Evolutionary conservation across 2,113 vertebrate genomes (phyloP).

Genomic region (Centrocercus urophasianus): DNA sequence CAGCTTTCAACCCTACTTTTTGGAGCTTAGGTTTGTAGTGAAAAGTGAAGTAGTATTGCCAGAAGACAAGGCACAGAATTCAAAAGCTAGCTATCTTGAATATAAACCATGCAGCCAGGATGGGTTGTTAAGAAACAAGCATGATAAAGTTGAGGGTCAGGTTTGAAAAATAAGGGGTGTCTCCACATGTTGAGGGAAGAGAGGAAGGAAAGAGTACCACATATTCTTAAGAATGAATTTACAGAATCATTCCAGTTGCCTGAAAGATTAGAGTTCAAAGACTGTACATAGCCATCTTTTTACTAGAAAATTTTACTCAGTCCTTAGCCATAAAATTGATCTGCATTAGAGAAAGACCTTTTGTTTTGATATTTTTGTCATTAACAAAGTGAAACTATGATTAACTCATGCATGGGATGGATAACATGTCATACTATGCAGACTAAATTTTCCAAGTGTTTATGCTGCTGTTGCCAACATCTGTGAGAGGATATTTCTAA

Average conservation of each 20-base stretch:
- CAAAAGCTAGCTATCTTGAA: background rate
- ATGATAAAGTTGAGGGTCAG: background rate
- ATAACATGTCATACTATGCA: background rate
- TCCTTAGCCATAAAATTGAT: background rate
- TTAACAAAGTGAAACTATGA: background rate
- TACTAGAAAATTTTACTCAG: background rate
- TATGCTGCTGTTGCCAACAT: background rate
- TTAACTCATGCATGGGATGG: background rate
- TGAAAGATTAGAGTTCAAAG: background rate
- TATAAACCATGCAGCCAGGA: background rate
- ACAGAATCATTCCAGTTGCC: background rate
- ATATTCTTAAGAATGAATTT: background rate
- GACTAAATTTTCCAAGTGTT: background rate
- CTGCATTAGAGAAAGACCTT: background rate
- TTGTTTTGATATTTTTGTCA: background rate
- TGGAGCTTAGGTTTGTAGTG: background rate
- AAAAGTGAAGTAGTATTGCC: background rate
- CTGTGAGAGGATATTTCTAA: background rate
- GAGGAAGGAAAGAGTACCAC: background rate
- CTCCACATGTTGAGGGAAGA: background rate
- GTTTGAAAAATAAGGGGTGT: background rate
- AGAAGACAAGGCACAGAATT: background rate
- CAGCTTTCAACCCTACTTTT: background rate
- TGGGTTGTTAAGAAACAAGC: background rate
- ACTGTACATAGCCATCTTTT: background rate